Evolutionary conservation across 1,140 invertebrate species (phyloP), one percentile per base, ranked within the genome.

Genomic region (Drosophila sp.): DNA sequence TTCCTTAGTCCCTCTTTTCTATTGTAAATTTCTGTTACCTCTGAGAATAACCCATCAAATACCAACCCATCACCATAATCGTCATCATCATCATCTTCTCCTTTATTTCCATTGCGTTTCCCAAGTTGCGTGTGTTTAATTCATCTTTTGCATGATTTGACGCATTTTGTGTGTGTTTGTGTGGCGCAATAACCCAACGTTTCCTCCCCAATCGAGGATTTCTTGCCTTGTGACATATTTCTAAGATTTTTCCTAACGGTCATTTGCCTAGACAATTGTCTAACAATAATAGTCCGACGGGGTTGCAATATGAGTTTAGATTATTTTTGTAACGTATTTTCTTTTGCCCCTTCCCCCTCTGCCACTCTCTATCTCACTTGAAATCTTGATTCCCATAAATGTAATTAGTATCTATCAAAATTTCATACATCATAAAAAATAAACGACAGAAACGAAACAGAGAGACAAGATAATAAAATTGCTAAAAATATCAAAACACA

Each of bases 401-500:
- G 44, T 50, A 50, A 50, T 50, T 50, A 50, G 23, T 27, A 50
- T 44, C 60, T 35, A 76, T 76, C 62, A 69, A 76, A 68, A 69
- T 79, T 72, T 80, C 65, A 72, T 81, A 65, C 56, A 66, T 79
- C 69, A 76, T 72, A 79, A 76, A 66, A 66, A 55, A 27, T 38
- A 32, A 35, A 4, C 7, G 6, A 10, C n/a, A n/a, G 3, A 50
- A 27, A 10, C 7, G n/a, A 25, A 25, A 27, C 17, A 54, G 25
- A 11, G 8, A 38, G 68, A 72, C 29, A 68, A 72, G 66, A 58
- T 70, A 80, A 66, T 63, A 70, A 71, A 83, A 76, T 76, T 72
- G 75, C 67, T 72, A 75, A 74, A 86, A 85, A 81, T 75, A 78
- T 70, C 40, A 70, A 85, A 70, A 70, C 64, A 61, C 33, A 55